phyloP scores from a whole-genome alignment of 1,140 invertebrate species.

The Caligus rogercresseyi region DNA sequence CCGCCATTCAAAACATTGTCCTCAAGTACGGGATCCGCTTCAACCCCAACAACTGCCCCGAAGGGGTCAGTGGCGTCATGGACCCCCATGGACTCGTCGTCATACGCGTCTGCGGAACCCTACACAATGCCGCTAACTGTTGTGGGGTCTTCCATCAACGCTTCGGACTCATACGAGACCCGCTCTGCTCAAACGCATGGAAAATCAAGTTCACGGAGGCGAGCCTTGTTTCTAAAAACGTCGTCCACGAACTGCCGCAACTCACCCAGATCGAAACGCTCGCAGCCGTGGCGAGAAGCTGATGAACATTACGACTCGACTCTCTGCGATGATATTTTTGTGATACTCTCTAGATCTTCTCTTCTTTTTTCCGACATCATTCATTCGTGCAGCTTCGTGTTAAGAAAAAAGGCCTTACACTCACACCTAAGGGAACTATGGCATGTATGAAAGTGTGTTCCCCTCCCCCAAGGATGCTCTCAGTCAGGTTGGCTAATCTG shows the following conservation, averaged over 20 bases:
- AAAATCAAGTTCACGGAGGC: slow-evolving; percentile 36
- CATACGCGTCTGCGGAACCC: slow-evolving; percentile 40
- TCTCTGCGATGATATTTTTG: too few species aligned
- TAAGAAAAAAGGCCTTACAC: too few species aligned
- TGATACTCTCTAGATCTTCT: too few species aligned
- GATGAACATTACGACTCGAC: neutral
- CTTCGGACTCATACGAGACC: slow-evolving; percentile 41
- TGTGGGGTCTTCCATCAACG: slow-evolving; percentile 44
- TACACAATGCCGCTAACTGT: slow-evolving; percentile 33
- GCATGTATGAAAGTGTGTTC: too few species aligned
- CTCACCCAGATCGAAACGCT: neutral
- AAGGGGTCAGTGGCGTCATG: slow-evolving; percentile 36
- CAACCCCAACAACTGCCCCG: slow-evolving; percentile 37
- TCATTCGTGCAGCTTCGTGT: too few species aligned
- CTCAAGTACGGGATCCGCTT: slow-evolving; percentile 35
- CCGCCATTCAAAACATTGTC: slow-evolving; percentile 29
- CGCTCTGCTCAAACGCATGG: slow-evolving; percentile 38
- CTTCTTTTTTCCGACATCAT: too few species aligned
- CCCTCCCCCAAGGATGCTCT: too few species aligned
- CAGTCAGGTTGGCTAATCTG: too few species aligned
- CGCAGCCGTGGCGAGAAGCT: neutral
- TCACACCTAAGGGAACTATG: too few species aligned
- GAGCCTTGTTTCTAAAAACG: neutral
- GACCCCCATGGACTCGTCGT: slow-evolving; percentile 41
- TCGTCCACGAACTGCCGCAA: neutral